These are phyloP conservation scores for Neogale vison DNA, from an alignment of 2,113 vertebrate genomes.

Conservation along the genomic window DNA sequence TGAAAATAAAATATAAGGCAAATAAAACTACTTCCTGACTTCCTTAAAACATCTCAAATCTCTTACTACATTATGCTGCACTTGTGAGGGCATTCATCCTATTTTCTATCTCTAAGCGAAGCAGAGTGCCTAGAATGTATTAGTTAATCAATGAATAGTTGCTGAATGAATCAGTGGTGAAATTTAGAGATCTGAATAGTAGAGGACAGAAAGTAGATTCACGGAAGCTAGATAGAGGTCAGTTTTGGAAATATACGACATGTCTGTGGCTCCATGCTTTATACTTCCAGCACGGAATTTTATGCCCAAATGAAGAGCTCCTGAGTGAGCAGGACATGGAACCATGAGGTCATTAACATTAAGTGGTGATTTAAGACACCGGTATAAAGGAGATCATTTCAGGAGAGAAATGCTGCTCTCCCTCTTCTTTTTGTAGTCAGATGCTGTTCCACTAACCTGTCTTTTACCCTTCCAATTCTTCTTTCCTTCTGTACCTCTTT, in stretches of 20 bases:
- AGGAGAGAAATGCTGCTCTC: neutral
- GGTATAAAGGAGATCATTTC: neutral
- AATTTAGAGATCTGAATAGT: neutral
- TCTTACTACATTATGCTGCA: neutral
- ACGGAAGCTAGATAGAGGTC: neutral
- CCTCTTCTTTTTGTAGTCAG: neutral
- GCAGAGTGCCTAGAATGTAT: neutral
- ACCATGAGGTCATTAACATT: neutral
- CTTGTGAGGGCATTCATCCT: neutral
- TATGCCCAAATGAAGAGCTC: fast-evolving
- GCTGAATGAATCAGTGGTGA: neutral
- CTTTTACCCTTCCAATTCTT: neutral
- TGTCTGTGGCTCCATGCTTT: neutral
- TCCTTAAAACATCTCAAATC: neutral
- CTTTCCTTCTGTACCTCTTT: neutral
- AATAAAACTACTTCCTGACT: neutral
- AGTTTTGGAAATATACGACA: neutral
- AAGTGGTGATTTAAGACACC: neutral
- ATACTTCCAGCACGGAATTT: neutral
- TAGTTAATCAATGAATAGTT: neutral
- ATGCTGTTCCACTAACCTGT: neutral
- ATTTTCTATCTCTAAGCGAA: neutral
- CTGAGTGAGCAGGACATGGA: neutral
- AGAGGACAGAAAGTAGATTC: neutral
- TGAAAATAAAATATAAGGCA: neutral